Base-by-base conservation (phyloP, 2,113 vertebrate genomes). In the Gobius niger region DNA sequence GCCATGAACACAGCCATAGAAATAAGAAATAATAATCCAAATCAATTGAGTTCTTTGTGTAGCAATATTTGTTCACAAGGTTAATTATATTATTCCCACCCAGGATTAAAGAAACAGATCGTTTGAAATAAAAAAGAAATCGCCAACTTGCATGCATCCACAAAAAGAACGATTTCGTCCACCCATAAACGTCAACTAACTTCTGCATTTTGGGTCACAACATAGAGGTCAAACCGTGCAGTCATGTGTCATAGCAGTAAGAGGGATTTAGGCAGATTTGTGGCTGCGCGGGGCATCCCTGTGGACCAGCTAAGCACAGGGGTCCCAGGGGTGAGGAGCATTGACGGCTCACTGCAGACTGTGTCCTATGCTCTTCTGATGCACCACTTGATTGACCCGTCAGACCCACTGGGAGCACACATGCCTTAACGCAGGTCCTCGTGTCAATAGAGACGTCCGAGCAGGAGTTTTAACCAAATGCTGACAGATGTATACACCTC, bases 371-470 rank as follows among this genome's bases (percentile, higher is more conserved):
- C 65, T 85, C 82, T 82, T 75, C 66, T 84, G 85, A 89, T 84
- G 91, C 81, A 89, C 86, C 82, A n/a, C 70, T 65, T 82, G 81
- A 93, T 92, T 91, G 86, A 91, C 86, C 90, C 81, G 85, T 82
- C 63, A 74, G 56, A 62, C 84, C 82, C 77, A 54, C 46, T 44
- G 85, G 78, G 88, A 73, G 53, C 52, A 51, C 52, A 57, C 2
- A 83, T 90, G 79, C 86, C 83, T 82, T 54, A 81, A 85, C 74
- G 85, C 56, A 54, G 42, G 40, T 1, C 49, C 72, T 62, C 47
- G 44, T 51, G 72, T 59, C 50, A 72, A 34, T 0, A 68, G 59
- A 57, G 44, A 64, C 51, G 12, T 53, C 52, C 19, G 49, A 15
- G 40, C 63, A 62, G 67, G 49, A 73, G 70, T 66, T 78, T 44